Conservation (phyloP, 2,797 vertebrate species). For the Huso huso region DNA sequence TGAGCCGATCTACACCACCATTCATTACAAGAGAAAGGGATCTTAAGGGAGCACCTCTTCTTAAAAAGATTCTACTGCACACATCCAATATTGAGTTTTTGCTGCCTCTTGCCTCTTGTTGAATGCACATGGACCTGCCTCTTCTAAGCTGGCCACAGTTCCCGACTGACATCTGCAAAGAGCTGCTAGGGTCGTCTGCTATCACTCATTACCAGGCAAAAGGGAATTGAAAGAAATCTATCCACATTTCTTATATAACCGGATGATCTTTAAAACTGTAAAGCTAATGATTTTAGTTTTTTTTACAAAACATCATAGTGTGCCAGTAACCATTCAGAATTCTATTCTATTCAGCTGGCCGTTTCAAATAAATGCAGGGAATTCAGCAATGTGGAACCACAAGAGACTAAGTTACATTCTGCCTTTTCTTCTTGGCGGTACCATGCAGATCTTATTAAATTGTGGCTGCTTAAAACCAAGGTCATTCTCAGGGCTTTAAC, state of each 20-base stretch:
- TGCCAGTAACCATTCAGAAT: constrained; percentile 20
- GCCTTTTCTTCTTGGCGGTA: constrained; percentile 47
- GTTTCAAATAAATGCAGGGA: constrained; percentile 14
- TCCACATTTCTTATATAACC: constrained; percentile 11
- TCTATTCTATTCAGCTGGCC: constrained; percentile 19
- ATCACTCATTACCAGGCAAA: constrained; percentile 33
- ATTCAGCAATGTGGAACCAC: constrained; percentile 28
- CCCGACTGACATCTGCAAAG: constrained; percentile 3
- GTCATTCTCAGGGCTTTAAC: background rate
- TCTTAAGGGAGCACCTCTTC: background rate
- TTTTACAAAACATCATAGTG: background rate
- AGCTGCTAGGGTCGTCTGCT: constrained; percentile 19
- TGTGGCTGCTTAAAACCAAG: constrained; percentile 3
- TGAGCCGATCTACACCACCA: too few species aligned
- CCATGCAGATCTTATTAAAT: constrained; percentile 47
- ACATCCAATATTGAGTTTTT: background rate
- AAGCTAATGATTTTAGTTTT: constrained; percentile 3
- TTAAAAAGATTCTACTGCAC: background rate
- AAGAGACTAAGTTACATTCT: constrained; percentile 43
- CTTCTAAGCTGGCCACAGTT: background rate
- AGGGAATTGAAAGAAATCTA: constrained; percentile 18
- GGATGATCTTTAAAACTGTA: constrained; percentile 17
- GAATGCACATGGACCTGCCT: background rate
- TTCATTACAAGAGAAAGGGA: background rate
- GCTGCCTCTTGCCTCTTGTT: background rate